Conservation (phyloP, 2,797 vertebrate species). For the Echeneis naucrates region DNA sequence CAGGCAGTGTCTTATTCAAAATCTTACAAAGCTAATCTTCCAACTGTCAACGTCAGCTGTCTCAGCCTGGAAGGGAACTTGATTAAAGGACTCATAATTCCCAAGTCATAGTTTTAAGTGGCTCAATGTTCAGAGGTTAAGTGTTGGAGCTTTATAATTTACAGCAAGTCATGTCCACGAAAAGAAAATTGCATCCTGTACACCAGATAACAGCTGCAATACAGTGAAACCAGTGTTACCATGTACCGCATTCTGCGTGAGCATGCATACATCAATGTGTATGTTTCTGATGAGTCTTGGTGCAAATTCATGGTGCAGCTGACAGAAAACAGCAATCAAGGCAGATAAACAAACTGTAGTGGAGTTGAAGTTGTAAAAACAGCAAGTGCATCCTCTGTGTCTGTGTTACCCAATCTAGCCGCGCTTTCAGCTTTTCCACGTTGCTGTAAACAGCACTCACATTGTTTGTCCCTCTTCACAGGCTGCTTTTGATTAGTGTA, state of each 20-base stretch:
- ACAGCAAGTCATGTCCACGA: not conserved
- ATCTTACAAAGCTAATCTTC: not conserved
- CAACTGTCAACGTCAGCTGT: not conserved
- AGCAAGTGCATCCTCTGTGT: slow-evolving; percentile 13
- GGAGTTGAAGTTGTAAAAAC: slow-evolving; percentile 24
- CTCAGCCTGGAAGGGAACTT: not conserved
- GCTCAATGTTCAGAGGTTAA: not conserved
- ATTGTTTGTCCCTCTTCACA: slow-evolving; percentile 40
- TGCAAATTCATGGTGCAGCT: slow-evolving; percentile 10
- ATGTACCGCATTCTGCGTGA: not conserved
- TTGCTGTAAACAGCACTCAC: slow-evolving; percentile 48
- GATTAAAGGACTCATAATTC: no score
- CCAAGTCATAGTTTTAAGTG: not conserved
- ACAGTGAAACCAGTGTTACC: slow-evolving; percentile 2
- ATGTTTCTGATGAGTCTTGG: not conserved
- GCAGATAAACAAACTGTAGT: slow-evolving; percentile 13
- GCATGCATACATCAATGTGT: not conserved
- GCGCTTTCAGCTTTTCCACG: slow-evolving; percentile 33
- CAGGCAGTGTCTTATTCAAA: not conserved
- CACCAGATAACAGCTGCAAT: slow-evolving; percentile 1
- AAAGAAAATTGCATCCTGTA: no score
- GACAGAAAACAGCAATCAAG: slow-evolving; percentile 8
- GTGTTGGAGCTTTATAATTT: slow-evolving; percentile 4
- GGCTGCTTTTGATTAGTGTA: slow-evolving; percentile 61
- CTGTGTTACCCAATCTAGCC: slow-evolving; percentile 30